Base-by-base conservation (phyloP, 1,140 invertebrate genomes). In the Trichoplusia ni region DNA sequence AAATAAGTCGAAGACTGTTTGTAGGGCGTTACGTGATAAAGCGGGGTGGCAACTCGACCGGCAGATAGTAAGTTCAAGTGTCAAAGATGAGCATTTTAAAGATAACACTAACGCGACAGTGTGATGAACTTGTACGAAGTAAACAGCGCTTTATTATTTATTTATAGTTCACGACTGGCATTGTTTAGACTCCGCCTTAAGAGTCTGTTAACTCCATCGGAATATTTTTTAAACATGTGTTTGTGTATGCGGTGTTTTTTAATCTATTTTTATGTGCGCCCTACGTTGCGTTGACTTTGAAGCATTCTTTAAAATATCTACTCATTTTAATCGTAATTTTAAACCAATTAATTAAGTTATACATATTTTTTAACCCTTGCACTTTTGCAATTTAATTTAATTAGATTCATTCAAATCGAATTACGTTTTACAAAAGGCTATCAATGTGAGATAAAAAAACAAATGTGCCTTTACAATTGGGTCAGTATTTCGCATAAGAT, bases 71-170 rank as follows among this genome's bases (percentile, higher is more conserved):
- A 66, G 85, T 77, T 69, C 78, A 88, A 82, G 78, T 74, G 82
- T 77, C 81, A 84, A 86, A 83, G 82, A 87, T 87, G 84, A 76
- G 73, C 70, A 75, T 79, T 79, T 71, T 70, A 64, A 76, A 78
- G 73, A 82, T 82, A 79, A 60, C 37, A 47, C 33, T 71, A 72
- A 70, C 56, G 67, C 66, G 73, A 77, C 71, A 81, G 82, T 77
- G 73, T 88, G 81, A 79, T 86, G 79, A 85, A 87, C 82, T 81
- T 82, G 64, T 49, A 29, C 61, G 47, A 42, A 65, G 72, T 79
- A 84, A 82, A 80, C 77, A 83, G 67, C 40, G 16, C 9, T 61
- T 38, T 70, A 53, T 69, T 73, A 76, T 68, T 69, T 67, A 67
- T 69, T 73, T 64, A 68, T 66, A 53, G 42, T 61, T 51, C 33